These are phyloP conservation scores for Lochmaea crataegi DNA, from an alignment of 2,888 invertebrate species.

Conservation along the genomic window DNA sequence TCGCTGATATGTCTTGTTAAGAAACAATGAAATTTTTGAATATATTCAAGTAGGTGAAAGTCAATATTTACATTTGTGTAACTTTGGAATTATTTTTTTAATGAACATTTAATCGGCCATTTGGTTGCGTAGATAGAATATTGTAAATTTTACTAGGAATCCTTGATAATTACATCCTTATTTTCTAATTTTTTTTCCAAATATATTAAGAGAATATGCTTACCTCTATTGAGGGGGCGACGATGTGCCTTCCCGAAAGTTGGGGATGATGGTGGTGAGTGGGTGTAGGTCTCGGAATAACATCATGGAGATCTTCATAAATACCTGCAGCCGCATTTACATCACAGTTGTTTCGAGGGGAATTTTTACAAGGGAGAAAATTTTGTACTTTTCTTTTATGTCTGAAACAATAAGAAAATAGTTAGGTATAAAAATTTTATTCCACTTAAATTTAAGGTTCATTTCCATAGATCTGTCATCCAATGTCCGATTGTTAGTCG, in stretches of 20 bases:
- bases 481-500: too few species aligned
- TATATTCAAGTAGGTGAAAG: too few species aligned
- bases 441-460: too few species aligned
- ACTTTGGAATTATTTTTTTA: too few species aligned
- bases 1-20: too few species aligned
- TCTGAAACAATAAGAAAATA: constrained; percentile 68
- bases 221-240: constrained; percentile 67
- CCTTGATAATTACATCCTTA: not conserved
- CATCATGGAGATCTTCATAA: constrained; percentile 84
- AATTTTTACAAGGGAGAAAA: constrained; percentile 84
- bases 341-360: constrained; percentile 70
- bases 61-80: too few species aligned
- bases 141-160: too few species aligned
- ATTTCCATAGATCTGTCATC: too few species aligned
- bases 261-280: constrained; percentile 61
- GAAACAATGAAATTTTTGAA: too few species aligned
- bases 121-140: too few species aligned
- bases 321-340: constrained; percentile 71
- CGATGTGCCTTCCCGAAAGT: constrained; percentile 61
- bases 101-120: too few species aligned
- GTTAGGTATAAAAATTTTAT: constrained; percentile 5
- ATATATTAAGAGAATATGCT: constrained; percentile 22
- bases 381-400: constrained; percentile 90
- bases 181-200: not conserved
- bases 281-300: constrained; percentile 67